Percentiles rank a stretch among this genome's conserved stretches.
Evolutionary conservation across 2,797 vertebrate species (phyloP).

Genomic region (Nyctibius grandis): DNA sequence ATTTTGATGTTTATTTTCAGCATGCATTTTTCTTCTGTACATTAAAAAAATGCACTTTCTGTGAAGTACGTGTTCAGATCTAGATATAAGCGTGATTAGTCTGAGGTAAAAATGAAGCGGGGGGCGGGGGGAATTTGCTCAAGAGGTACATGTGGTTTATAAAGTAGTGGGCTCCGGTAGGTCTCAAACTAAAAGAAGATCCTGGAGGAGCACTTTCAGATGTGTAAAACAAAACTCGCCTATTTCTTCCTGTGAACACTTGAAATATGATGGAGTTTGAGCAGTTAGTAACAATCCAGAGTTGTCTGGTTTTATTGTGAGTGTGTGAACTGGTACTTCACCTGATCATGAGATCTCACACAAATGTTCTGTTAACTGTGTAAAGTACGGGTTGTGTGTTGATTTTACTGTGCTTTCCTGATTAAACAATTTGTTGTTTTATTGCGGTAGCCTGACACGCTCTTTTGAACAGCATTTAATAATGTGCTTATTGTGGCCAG

Average conservation of each 20-base stretch:
- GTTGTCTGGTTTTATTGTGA: background rate
- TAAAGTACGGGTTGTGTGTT: background rate
- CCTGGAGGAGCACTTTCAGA: background rate
- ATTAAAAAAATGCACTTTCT: background rate
- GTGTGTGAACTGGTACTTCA: background rate
- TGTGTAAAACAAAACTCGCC: background rate
- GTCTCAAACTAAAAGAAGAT: background rate
- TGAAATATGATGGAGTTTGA: background rate
- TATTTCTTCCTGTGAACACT: background rate
- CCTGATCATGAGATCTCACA: background rate
- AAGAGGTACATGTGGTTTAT: background rate
- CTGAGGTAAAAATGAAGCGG: background rate
- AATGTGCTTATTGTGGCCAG: background rate
- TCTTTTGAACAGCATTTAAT: background rate
- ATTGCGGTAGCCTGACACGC: accelerated
- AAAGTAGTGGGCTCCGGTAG: background rate
- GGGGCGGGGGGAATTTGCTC: accelerated
- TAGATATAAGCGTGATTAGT: background rate
- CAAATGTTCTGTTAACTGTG: background rate
- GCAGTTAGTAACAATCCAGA: background rate
- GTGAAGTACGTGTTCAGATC: background rate
- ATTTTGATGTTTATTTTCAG: background rate
- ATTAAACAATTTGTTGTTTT: background rate
- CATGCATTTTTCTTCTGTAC: background rate
- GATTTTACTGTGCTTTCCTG: background rate